Evolutionary conservation across 1,140 invertebrate species (phyloP).

Genomic region (Daktulosphaira vitifoliae): DNA sequence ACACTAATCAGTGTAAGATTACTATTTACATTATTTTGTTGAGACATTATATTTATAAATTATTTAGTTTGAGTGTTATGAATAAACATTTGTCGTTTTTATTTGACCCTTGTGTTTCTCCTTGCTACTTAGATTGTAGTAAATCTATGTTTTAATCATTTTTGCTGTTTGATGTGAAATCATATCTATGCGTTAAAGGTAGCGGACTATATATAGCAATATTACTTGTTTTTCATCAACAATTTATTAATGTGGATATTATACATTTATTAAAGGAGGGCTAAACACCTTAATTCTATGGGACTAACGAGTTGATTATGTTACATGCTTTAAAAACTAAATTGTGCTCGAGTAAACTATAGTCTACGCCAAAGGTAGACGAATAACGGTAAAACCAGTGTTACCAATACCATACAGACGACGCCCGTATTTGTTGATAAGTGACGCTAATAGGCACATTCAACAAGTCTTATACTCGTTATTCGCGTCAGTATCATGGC

Average conservation of each 20-base stretch:
- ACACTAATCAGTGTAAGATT: slow-evolving; percentile 27
- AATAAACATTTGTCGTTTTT: background rate
- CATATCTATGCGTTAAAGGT: too few relatives aligned
- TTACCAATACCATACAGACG: background rate
- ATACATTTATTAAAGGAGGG: too few relatives aligned
- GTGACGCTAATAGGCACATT: background rate
- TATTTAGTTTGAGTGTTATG: slow-evolving; percentile 31
- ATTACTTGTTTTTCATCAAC: background rate
- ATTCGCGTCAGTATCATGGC: too few relatives aligned
- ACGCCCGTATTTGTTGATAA: background rate
- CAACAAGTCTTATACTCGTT: background rate
- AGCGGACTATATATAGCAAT: too few relatives aligned
- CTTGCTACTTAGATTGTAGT: background rate
- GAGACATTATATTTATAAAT: slow-evolving; percentile 33
- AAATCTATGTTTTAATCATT: too few relatives aligned
- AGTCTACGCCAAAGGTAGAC: too few relatives aligned
- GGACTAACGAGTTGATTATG: too few relatives aligned
- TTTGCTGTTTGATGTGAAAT: too few relatives aligned
- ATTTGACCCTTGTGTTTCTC: background rate
- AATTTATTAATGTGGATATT: too few relatives aligned
- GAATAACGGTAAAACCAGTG: slow-evolving; percentile 24
- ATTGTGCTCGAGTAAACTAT: too few relatives aligned
- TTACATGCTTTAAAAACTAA: too few relatives aligned
- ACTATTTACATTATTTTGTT: slow-evolving; percentile 34
- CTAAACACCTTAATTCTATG: too few relatives aligned